These are phyloP conservation scores for Sphaerophoria taeniata DNA, from an alignment of 2,888 invertebrate genomes.

Conservation along the genomic window DNA sequence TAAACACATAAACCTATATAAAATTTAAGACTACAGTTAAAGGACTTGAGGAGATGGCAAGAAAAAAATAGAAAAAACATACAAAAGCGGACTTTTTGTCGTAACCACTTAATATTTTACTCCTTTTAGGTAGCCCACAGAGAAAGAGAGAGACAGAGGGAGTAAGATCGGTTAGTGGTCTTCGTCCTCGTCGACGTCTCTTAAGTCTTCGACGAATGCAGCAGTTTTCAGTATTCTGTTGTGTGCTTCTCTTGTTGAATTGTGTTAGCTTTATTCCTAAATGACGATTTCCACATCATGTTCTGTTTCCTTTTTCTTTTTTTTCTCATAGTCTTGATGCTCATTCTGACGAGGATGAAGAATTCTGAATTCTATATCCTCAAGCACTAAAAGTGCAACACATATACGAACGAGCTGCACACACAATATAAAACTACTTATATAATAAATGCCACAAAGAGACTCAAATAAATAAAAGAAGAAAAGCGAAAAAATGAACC, in stretches of 20 bases:
- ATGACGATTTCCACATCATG: slow-evolving; percentile 66
- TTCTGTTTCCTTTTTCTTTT: not conserved
- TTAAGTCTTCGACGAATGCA: not conserved
- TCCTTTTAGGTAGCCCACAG: slow-evolving; percentile 54
- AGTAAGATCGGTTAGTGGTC: slow-evolving; percentile 57
- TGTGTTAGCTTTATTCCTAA: slow-evolving; percentile 66
- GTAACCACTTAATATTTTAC: slow-evolving; percentile 74
- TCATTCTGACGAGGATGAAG: slow-evolving; percentile 33
- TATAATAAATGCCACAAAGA: slow-evolving; percentile 71
- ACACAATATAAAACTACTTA: slow-evolving; percentile 64
- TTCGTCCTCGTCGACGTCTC: slow-evolving; percentile 9
- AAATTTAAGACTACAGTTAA: slow-evolving; percentile 24
- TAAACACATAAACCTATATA: slow-evolving; percentile 31
- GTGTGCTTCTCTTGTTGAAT: slow-evolving; percentile 34
- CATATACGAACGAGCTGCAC: slow-evolving; percentile 14
- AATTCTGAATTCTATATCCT: slow-evolving; percentile 25
- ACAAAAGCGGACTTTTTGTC: slow-evolving; percentile 56
- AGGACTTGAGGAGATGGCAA: not conserved
- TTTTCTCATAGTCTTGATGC: not conserved
- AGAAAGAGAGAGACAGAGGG: not conserved
- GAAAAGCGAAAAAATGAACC: slow-evolving; percentile 29
- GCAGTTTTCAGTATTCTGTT: slow-evolving; percentile 3
- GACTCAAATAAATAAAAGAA: slow-evolving; percentile 51
- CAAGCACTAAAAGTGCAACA: slow-evolving; percentile 67
- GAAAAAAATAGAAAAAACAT: slow-evolving; percentile 13